These are phyloP conservation scores for Seladonia tumulorum DNA, from an alignment of 2,888 invertebrate genomes.

Conservation along the genomic window DNA sequence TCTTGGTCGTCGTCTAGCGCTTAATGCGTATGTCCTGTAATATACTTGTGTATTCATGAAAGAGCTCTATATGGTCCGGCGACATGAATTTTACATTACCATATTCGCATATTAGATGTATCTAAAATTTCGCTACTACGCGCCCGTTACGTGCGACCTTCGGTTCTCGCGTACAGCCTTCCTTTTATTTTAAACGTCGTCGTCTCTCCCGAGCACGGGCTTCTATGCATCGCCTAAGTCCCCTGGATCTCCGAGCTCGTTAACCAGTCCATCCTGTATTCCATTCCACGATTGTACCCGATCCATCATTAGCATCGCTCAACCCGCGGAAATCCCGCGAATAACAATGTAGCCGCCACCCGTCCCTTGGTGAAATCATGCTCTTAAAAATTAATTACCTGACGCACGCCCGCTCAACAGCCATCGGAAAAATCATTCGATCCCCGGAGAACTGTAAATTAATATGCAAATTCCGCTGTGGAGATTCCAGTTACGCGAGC, in stretches of 20 bases:
- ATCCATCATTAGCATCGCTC: slow-evolving; percentile 26
- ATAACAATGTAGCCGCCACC: slow-evolving; percentile 23
- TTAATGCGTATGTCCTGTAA: slow-evolving; percentile 50
- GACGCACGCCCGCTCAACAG: not conserved
- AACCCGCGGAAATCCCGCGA: slow-evolving; percentile 32
- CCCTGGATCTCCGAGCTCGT: not conserved
- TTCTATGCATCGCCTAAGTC: not conserved
- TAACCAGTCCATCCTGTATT: slow-evolving; percentile 16
- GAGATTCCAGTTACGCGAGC: not conserved
- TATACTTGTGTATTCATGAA: slow-evolving; percentile 56
- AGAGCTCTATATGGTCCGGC: slow-evolving; percentile 19
- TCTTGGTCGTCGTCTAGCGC: slow-evolving; percentile 1
- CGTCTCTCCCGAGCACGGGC: not conserved
- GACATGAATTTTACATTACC: slow-evolving; percentile 57
- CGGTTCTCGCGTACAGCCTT: not conserved
- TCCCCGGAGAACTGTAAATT: not conserved
- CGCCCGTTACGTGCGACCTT: not conserved
- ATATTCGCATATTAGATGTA: slow-evolving; percentile 38
- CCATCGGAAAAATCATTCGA: not conserved
- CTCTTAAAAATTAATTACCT: slow-evolving; percentile 4
- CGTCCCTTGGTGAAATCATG: not conserved
- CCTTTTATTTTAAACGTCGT: not conserved
- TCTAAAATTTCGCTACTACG: slow-evolving; percentile 42
- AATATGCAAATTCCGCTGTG: not conserved
- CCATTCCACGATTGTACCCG: not conserved